A percentile compares a stretch with the other conserved stretches of the same genome.
These are phyloP conservation scores for Caenorhabditis sp. DNA, from an alignment of 2,888 invertebrate genomes.

Conservation along the genomic window DNA sequence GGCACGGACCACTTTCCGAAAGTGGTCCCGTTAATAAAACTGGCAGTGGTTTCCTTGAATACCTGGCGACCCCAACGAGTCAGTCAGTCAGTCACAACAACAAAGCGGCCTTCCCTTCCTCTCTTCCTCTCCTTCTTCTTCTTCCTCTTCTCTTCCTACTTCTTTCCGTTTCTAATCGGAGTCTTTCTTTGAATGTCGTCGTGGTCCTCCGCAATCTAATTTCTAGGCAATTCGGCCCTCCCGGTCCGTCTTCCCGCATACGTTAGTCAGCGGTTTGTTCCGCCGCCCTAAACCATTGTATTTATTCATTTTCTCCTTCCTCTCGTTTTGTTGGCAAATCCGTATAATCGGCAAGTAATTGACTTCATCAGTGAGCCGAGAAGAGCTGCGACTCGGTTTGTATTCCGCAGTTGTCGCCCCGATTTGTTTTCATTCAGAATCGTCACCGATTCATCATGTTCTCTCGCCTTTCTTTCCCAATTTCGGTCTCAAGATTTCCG, in stretches of 20 bases:
- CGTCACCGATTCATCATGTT: not conserved
- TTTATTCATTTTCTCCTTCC: not conserved
- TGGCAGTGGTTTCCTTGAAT: not conserved
- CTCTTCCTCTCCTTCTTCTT: too few species aligned
- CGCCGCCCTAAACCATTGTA: conserved; percentile 16
- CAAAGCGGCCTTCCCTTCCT: conserved; percentile 7
- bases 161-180: conserved; percentile 41
- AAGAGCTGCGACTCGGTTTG: not conserved
- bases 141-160: too few species aligned
- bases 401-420: not conserved
- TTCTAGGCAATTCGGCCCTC: conserved; percentile 55
- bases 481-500: conserved; percentile 41
- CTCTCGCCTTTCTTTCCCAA: conserved; percentile 12
- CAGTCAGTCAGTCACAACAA: not conserved
- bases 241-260: conserved; percentile 19
- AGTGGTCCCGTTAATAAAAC: conserved; percentile 9
- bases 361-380: conserved; percentile 25
- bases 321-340: too few species aligned
- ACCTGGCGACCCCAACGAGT: not conserved
- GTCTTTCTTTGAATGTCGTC: conserved; percentile 22
- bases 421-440: not conserved
- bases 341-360: conserved; percentile 35
- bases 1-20: not conserved
- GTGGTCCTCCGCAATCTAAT: conserved; percentile 56
- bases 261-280: conserved; percentile 56